These are phyloP conservation scores for Patella ulyssiponensis DNA, from an alignment of 2,888 invertebrate genomes.

Conservation along the genomic window DNA sequence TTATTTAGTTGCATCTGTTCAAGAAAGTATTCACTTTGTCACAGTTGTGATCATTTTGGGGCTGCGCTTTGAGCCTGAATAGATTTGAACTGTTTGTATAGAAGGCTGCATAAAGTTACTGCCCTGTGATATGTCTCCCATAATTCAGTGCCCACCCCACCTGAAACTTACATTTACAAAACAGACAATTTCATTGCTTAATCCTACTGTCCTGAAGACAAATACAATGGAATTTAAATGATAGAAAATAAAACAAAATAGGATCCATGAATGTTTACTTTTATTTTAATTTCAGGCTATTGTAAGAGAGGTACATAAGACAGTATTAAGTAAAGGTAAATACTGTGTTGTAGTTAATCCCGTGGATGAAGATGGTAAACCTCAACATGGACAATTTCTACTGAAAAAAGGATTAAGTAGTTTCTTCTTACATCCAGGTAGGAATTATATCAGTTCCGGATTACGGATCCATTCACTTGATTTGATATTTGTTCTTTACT, in stretches of 20 bases:
- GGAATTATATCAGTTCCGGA: neutral
- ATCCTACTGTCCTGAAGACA: neutral
- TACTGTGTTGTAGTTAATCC: constrained; percentile 62
- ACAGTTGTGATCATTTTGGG: too few relatives aligned
- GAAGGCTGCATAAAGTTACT: too few relatives aligned
- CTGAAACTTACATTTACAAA: too few relatives aligned
- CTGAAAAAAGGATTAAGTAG: constrained; percentile 55
- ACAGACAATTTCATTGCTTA: neutral
- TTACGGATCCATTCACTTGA: neutral
- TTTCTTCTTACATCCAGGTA: constrained; percentile 68
- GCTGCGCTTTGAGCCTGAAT: too few relatives aligned
- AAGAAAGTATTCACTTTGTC: too few relatives aligned
- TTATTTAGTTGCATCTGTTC: too few relatives aligned
- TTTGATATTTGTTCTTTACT: neutral
- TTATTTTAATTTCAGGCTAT: constrained; percentile 45
- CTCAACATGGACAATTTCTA: constrained; percentile 54
- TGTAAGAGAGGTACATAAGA: constrained; percentile 43
- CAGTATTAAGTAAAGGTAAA: constrained; percentile 57
- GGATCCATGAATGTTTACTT: neutral
- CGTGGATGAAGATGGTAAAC: constrained; percentile 50
- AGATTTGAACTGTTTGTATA: too few relatives aligned
- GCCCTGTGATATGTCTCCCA: too few relatives aligned
- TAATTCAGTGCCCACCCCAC: too few relatives aligned
- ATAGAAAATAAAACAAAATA: neutral
- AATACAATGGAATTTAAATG: neutral